Evolutionary conservation across 2,797 vertebrate species (phyloP).

Genomic region (Parotocinclus haroldoi): DNA sequence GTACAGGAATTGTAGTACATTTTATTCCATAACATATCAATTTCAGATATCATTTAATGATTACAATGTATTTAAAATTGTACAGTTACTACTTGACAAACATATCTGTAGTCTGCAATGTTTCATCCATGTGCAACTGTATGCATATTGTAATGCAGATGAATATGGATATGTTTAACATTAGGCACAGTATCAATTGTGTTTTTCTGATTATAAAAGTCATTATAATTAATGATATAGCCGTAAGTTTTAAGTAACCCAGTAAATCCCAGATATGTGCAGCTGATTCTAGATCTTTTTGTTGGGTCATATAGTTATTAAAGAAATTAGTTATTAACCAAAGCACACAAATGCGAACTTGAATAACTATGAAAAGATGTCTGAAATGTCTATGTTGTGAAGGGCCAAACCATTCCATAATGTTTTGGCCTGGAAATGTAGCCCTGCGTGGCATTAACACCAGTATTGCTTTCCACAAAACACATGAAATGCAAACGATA

Average conservation of each 20-base stretch:
- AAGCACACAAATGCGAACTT: constrained; percentile 23
- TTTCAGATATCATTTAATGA: no score
- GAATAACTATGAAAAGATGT: constrained; percentile 28
- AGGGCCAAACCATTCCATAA: constrained; percentile 62
- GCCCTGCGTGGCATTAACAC: constrained; percentile 66
- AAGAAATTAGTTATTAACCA: constrained; percentile 28
- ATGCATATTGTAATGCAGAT: constrained; percentile 12
- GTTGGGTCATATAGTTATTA: constrained; percentile 19
- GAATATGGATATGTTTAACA: constrained; percentile 6
- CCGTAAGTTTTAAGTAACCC: constrained; percentile 19
- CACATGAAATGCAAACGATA: constrained; percentile 64
- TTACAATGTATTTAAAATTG: no score
- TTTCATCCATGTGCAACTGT: background rate
- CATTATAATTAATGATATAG: constrained; percentile 23
- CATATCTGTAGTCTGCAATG: background rate
- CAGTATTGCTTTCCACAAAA: constrained; percentile 64
- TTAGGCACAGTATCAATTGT: constrained; percentile 19
- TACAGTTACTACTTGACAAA: no score
- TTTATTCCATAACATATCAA: background rate
- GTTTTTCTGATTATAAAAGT: constrained; percentile 28
- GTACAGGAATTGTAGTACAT: background rate
- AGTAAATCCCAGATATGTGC: constrained; percentile 19
- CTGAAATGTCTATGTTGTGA: constrained; percentile 43
- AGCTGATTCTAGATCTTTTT: constrained; percentile 14
- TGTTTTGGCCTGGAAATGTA: constrained; percentile 53